phyloP scores from a whole-genome alignment of 1,140 invertebrate genomes.

The Aphidius gifuensis region DNA sequence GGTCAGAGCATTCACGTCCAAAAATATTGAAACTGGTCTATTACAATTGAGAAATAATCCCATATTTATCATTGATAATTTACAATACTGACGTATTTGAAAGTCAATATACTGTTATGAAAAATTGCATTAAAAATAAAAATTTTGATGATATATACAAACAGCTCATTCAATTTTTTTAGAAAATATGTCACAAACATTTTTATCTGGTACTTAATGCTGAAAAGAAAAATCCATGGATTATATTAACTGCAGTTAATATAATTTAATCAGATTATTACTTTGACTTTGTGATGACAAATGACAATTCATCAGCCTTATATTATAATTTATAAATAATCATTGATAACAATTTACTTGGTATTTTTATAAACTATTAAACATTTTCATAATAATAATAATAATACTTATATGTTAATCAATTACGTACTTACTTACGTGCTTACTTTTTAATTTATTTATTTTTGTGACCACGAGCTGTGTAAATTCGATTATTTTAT shows the following conservation, averaged over 20 bases:
- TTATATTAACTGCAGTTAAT: no score
- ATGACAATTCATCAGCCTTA: no score
- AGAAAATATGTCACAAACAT: conserved; percentile 71
- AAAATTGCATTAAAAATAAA: conserved; percentile 67
- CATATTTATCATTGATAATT: conserved; percentile 81
- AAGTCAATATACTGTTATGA: conserved; percentile 72
- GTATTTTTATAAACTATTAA: no score
- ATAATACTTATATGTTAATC: no score
- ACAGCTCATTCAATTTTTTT: conserved; percentile 76
- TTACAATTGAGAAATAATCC: conserved; percentile 79
- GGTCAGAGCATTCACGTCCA: conserved; percentile 65
- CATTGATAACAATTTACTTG: no score
- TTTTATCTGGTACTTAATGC: conserved; percentile 51
- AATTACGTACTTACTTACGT: no score
- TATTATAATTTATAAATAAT: no score
- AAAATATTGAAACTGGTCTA: conserved; percentile 57
- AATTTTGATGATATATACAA: conserved; percentile 80
- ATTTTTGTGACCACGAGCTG: no score
- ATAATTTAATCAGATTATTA: conserved; percentile 46
- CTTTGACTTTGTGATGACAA: conserved; percentile 48
- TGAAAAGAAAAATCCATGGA: conserved; percentile 42
- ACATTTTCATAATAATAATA: no score
- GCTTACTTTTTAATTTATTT: no score
- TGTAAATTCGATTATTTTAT: no score
- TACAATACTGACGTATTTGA: conserved; percentile 88